These are phyloP conservation scores for Syrista parreyssii DNA, from an alignment of 2,888 invertebrate species.

Conservation along the genomic window DNA sequence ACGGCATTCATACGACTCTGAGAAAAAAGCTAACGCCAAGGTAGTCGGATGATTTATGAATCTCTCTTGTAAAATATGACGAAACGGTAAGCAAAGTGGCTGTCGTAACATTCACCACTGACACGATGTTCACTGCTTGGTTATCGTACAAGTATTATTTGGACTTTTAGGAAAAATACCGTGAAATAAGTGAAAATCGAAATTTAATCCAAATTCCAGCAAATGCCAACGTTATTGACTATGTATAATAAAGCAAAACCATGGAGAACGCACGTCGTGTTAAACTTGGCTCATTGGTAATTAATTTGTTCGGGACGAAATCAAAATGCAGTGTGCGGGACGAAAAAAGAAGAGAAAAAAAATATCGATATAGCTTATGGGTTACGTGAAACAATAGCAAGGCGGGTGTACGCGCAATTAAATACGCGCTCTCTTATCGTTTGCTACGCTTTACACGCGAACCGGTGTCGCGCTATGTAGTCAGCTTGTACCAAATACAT, in stretches of 20 bases:
- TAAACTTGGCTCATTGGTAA: background rate
- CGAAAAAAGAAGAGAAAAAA: slow-evolving; percentile 5
- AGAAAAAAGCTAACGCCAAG: background rate
- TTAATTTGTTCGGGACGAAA: background rate
- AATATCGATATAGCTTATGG: slow-evolving; percentile 19
- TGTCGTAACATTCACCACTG: background rate
- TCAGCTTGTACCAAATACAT: background rate
- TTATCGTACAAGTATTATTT: background rate
- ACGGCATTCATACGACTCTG: background rate
- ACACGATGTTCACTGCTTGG: background rate
- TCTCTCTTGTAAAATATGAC: background rate
- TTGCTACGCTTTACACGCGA: slow-evolving; percentile 23
- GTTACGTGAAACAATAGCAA: slow-evolving; percentile 33
- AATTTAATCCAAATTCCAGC: background rate
- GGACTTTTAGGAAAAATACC: background rate
- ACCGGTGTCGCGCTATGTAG: background rate
- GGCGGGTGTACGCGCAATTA: slow-evolving; percentile 37
- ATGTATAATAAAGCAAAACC: background rate
- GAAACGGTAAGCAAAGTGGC: background rate
- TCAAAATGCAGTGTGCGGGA: background rate
- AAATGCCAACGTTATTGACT: background rate
- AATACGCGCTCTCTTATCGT: slow-evolving; percentile 34
- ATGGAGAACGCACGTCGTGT: background rate
- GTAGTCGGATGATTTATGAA: background rate
- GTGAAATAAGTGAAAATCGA: background rate